Evolutionary conservation across 2,888 invertebrate genomes (phyloP).

Genomic region (Sesamia inferens): DNA sequence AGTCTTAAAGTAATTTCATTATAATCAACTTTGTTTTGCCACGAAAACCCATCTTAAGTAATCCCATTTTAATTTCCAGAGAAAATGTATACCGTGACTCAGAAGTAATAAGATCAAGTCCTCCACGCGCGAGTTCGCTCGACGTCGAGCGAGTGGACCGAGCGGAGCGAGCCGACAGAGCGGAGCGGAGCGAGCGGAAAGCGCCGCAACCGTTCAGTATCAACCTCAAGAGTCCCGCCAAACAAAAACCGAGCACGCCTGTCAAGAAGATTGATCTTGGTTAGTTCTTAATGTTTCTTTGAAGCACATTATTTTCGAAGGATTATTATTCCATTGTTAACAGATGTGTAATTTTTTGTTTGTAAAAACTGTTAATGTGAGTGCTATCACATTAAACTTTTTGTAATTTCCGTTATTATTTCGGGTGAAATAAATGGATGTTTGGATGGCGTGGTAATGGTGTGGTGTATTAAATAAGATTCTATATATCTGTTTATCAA

Average conservation of each 20-base stretch:
- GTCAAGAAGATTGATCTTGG: constrained; percentile 91
- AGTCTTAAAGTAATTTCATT: no score
- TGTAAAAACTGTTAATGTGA: not conserved
- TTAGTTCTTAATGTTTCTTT: not conserved
- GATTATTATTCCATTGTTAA: not conserved
- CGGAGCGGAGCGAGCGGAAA: constrained; percentile 22
- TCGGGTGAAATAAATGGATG: no score
- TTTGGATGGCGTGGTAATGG: no score
- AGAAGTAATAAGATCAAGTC: constrained; percentile 75
- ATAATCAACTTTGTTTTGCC: no score
- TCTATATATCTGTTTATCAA: not conserved
- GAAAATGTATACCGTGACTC: constrained; percentile 90
- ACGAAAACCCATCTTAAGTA: no score
- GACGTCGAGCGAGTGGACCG: constrained; percentile 26
- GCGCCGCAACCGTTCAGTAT: constrained; percentile 73
- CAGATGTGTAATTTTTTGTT: not conserved
- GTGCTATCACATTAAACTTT: not conserved
- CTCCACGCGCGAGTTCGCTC: constrained; percentile 73
- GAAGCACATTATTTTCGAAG: not conserved
- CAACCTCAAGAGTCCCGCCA: constrained; percentile 78
- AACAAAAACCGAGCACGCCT: constrained; percentile 78
- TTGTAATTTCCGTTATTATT: no score
- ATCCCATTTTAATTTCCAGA: constrained; percentile 65
- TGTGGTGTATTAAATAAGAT: not conserved
- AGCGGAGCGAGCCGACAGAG: constrained; percentile 21